Base-by-base conservation (phyloP, 2,797 vertebrate genomes). In the Tiaroga cobitis region DNA sequence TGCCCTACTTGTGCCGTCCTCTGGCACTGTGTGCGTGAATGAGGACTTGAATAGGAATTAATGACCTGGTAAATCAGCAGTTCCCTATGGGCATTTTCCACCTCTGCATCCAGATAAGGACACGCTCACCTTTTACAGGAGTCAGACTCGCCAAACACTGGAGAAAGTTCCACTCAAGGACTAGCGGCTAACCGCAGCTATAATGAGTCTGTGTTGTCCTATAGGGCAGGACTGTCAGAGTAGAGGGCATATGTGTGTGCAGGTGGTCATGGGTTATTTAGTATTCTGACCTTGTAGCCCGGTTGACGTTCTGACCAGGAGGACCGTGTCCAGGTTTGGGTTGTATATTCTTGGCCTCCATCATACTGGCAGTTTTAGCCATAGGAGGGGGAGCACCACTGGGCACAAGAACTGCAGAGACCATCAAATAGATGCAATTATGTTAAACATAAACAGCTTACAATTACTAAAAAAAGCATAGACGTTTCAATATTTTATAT, bases 261-360 rank as follows among this genome's bases (percentile, higher is more conserved):
- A 34, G 73, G 43, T 85, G 59, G 68, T 56, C 49, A 59, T 34
- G 67, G 32, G 65, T 70, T 59, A 59, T 37, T 89, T 92, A 37
- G 43, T 68, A 18, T 24, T 19, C 89, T 90, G 94, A 97, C 98
- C 97, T 96, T 34, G 95, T 85, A 68, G 94, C 63, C 86, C 98
- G 94, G 87, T 95, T 95, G n/a, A 95, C 94, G 0, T 94, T 94
- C 82, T 96, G 96, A 6, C 91, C 91, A 54, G 92, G 79, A 0
- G 94, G 89, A 3, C 91, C 93, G 74, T 92, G 96, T 24, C 93
- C 91, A 0, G 91, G 85, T 90, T 98, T 99, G 3, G 94, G 90
- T 81, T 97, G 96, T 78, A 97, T 92, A 92, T 81, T 96, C 93
- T 97, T 89, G 43, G 95, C 92, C 87, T 99, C 98, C 80, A 98